Evolutionary conservation across 1,140 invertebrate genomes (phyloP).

Genomic region (Microvelia longipes): DNA sequence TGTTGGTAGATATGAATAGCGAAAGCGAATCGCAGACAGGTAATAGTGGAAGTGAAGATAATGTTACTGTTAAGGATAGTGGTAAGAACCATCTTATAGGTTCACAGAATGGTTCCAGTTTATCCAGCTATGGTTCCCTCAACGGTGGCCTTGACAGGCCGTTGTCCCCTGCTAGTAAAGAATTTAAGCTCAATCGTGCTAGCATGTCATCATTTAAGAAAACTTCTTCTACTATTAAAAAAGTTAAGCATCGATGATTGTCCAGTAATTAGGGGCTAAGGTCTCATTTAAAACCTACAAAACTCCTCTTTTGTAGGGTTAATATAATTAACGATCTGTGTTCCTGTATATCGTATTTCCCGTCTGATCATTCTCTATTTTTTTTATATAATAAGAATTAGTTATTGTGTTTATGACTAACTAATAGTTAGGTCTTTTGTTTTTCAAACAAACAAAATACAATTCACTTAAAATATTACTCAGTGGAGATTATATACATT

Average conservation of each 20-base stretch:
- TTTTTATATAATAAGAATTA: too few relatives aligned
- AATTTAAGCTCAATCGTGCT: conserved; percentile 11
- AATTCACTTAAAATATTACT: too few relatives aligned
- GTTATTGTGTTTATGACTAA: too few relatives aligned
- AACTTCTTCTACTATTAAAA: conserved; percentile 14
- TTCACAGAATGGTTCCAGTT: conserved; percentile 8
- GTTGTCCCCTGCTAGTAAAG: conserved; percentile 13
- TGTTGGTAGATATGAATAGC: conserved; percentile 50
- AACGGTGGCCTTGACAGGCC: conserved; percentile 10
- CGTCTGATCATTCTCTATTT: too few relatives aligned
- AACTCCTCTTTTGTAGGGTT: too few relatives aligned
- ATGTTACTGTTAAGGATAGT: conserved; percentile 26
- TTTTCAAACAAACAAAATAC: too few relatives aligned
- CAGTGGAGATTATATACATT: too few relatives aligned
- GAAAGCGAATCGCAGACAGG: conserved; percentile 75
- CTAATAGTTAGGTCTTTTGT: too few relatives aligned
- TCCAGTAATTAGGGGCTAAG: too few relatives aligned
- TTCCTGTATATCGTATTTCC: too few relatives aligned
- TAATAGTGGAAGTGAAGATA: conserved; percentile 49
- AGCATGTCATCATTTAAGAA: conserved; percentile 14
- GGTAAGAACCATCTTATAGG: conserved; percentile 18
- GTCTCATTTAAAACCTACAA: too few relatives aligned
- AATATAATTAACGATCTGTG: too few relatives aligned
- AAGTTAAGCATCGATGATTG: conserved; percentile 19
- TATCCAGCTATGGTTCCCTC: conserved; percentile 8